Conservation (phyloP, 1,140 invertebrate genomes). For the Cecropterus lyciades region DNA sequence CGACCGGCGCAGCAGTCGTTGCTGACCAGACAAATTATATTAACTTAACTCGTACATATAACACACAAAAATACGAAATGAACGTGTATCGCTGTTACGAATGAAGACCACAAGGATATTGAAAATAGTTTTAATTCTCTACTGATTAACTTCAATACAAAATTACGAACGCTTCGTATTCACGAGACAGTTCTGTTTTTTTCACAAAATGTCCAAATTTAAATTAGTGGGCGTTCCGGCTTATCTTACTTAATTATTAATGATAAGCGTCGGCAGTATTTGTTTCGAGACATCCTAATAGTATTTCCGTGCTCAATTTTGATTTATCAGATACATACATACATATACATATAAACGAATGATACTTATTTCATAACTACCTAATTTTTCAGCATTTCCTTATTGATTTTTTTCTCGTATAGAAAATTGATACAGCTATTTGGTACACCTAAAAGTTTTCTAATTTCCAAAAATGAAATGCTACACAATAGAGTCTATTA, state of each 20-base stretch:
- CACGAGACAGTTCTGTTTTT: slow-evolving; percentile 39
- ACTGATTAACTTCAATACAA: slow-evolving; percentile 70
- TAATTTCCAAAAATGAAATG: slow-evolving; percentile 79
- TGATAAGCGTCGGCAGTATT: slow-evolving; percentile 76
- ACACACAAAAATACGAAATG: slow-evolving; percentile 66
- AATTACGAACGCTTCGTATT: slow-evolving; percentile 59
- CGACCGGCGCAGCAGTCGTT: slow-evolving; percentile 59
- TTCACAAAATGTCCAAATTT: slow-evolving; percentile 37
- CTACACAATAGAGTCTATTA: slow-evolving; percentile 83
- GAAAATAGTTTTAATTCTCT: slow-evolving; percentile 64
- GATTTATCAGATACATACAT: slow-evolving; percentile 60
- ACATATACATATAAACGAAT: slow-evolving; percentile 62
- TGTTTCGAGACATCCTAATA: slow-evolving; percentile 73
- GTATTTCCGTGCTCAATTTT: slow-evolving; percentile 80
- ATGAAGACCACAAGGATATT: slow-evolving; percentile 83
- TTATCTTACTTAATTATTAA: slow-evolving; percentile 62
- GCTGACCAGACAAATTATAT: slow-evolving; percentile 58
- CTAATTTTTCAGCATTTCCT: slow-evolving; percentile 76
- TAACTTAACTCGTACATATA: slow-evolving; percentile 61
- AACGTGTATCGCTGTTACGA: slow-evolving; percentile 78
- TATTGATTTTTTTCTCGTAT: slow-evolving; percentile 72
- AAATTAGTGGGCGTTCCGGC: slow-evolving; percentile 49
- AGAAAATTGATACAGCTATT: slow-evolving; percentile 83
- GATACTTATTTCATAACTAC: slow-evolving; percentile 78
- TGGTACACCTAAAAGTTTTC: slow-evolving; percentile 81